Base-by-base conservation (phyloP, 2,888 invertebrate genomes). In the Tetranychus piercei region DNA sequence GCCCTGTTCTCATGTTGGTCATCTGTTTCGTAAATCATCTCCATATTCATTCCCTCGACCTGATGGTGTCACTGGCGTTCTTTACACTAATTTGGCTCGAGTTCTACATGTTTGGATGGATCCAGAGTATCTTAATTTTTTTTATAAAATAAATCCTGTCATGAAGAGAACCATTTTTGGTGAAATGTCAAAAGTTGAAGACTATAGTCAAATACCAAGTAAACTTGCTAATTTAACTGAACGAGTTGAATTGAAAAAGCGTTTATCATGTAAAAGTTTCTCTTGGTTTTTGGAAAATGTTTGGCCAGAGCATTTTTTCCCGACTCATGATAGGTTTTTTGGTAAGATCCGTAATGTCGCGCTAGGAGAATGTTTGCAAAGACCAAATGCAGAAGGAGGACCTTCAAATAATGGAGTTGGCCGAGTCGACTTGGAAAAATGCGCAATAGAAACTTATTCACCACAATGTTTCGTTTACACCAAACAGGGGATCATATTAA, bases 61-160 rank as follows among this genome's bases (percentile, higher is more conserved):
- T 15, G 95, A 95, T 0, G 96, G 94, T 0, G 90, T 93, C 6
- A 87, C 88, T 1, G 89, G 90, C 78, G 89, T 92, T n/a, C 85
- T 97, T 1, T 90, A 91, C 79, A 87, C 89, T 0, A 99, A 99
- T 84, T 85, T 95, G 64, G 94, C 93, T 0, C 85, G 99, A 76
- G 94, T 94, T 0, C 95, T 95, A 0, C 86, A 90, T 2, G 96
- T 96, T 0, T 99, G 97, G 97, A 91, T 99, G 91, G 97, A 97
- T 81, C 43, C n/a, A 78, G 91, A 96, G 75, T 96, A 95, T 90
- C 89, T 91, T 15, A 89, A 91, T 77, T 94, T 94, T 82, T 92
- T 89, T 81, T 92, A 92, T 82, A 90, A 90, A 81, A 90, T 92
- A 79, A 92, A 91, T 81, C 88, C 86, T 72, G 85, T 86, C 85